Evolutionary conservation across 1,140 invertebrate genomes (phyloP), one percentile per base, ranked within the genome.

Genomic region (Campoletis sonorensis): DNA sequence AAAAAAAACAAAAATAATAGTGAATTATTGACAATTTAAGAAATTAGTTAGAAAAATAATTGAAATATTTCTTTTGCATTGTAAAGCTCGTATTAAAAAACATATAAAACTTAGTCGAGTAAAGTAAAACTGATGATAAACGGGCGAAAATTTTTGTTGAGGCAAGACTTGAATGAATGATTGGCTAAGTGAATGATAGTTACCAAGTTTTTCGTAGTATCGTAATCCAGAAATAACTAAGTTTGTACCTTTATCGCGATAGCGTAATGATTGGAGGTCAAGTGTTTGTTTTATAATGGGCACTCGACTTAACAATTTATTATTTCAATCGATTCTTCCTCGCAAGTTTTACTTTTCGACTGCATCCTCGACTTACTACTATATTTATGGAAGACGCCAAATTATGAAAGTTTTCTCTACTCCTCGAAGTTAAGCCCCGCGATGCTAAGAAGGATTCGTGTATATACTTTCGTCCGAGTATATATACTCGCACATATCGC

Each of bases 401-500:
- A 70, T 70, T 70, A 70, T 70, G 67, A 70, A 70, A 70, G 1
- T 70, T 70, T 70, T 70, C 67, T 27, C 30, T 70, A 33, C 67
- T 70, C 33, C 67, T 16, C 67, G 27, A 33, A 70, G 67, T 70
- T 70, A 33, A 10, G 4, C 37, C 37, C 15, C 67, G 2, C 27
- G 27, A 15, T 70, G 7, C 13, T 16, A 70, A 1, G 30, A 3
- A 33, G 10, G 27, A 70, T 7, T 16, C 13, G 1, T 27, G 61
- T 67, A 33, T 68, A 68, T 33, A 70, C 67, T 70, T 70, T 70
- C 67, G 3, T n/a, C n/a, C 13, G 1, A 64, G 61, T 64, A 64
- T 21, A n/a, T 27, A 64, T 45, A 45, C 1, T 45, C 40, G n/a
- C n/a, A 45, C 40, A 45, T 23, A 27, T 64, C 61, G 4, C 23